Percentiles rank a stretch among this genome's conserved stretches.
Evolutionary conservation across 2,797 vertebrate genomes (phyloP).

Genomic region (Sarcophilus harrisii): DNA sequence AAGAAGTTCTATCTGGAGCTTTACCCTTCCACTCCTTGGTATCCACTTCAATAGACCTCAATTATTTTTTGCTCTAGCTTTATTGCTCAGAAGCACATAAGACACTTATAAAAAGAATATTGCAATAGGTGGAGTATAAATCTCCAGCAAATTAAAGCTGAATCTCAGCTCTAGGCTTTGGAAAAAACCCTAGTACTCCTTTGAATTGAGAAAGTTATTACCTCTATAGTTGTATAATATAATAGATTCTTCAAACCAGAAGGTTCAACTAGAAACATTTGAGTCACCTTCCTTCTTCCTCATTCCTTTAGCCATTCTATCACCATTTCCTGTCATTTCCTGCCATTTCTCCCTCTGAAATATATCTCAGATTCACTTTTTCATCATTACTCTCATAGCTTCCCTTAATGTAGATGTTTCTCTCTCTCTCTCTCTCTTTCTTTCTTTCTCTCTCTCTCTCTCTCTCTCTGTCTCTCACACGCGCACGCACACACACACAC

Average conservation of each 20-base stretch:
- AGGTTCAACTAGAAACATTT: not conserved
- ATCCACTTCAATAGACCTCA: not conserved
- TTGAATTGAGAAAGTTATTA: not conserved
- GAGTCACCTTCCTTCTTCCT: not conserved
- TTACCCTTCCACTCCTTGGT: not conserved
- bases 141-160: conserved; percentile 17
- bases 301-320: not conserved
- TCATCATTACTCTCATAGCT: not conserved
- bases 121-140: not conserved
- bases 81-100: conserved; percentile 1
- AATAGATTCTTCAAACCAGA: not conserved
- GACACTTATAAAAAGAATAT: not conserved
- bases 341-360: not conserved
- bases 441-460: too few species aligned
- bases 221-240: not conserved
- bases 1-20: conserved; percentile 32
- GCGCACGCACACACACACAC: not conserved
- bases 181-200: not conserved
- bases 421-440: too few species aligned
- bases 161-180: conserved; percentile 1
- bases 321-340: not conserved
- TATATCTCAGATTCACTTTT: not conserved
- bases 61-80: conserved; percentile 21
- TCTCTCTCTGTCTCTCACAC: too few species aligned
- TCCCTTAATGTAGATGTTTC: not conserved